A percentile compares a stretch with the other conserved stretches of the same genome.
Conservation (phyloP, 2,797 vertebrate genomes). For the Babyrousa celebensis region DNA sequence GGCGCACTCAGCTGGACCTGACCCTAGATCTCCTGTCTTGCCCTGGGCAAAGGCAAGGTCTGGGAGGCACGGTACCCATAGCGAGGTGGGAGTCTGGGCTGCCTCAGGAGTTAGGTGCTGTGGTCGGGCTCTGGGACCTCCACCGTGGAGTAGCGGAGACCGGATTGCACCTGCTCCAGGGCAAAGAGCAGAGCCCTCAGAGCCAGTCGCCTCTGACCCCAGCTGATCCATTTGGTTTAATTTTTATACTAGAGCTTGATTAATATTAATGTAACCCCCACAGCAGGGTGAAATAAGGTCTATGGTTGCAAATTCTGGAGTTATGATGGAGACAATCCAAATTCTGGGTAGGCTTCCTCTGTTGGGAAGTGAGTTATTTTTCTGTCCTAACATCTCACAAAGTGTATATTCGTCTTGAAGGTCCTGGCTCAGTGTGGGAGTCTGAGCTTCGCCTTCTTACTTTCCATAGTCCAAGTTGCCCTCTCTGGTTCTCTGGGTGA, state of each 20-base stretch:
- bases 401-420: neutral
- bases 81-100: no score
- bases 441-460: neutral
- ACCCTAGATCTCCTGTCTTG: neutral
- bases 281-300: neutral
- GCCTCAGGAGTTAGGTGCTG: neutral
- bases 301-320: neutral
- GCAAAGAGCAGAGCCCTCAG: neutral
- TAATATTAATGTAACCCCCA: neutral
- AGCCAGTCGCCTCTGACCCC: no score
- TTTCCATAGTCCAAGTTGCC: neutral
- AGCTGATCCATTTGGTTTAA: neutral
- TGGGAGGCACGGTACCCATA: accelerated
- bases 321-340: neutral
- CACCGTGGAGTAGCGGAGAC: no score
- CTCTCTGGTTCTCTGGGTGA: neutral
- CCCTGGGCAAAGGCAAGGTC: neutral
- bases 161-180: neutral
- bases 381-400: neutral
- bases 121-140: neutral
- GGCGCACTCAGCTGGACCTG: accelerated
- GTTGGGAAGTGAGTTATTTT: neutral
- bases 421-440: neutral
- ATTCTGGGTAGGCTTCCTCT: neutral
- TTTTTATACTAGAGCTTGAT: neutral